Evolutionary conservation across 2,888 invertebrate genomes (phyloP).

Genomic region (Ctena decussata): DNA sequence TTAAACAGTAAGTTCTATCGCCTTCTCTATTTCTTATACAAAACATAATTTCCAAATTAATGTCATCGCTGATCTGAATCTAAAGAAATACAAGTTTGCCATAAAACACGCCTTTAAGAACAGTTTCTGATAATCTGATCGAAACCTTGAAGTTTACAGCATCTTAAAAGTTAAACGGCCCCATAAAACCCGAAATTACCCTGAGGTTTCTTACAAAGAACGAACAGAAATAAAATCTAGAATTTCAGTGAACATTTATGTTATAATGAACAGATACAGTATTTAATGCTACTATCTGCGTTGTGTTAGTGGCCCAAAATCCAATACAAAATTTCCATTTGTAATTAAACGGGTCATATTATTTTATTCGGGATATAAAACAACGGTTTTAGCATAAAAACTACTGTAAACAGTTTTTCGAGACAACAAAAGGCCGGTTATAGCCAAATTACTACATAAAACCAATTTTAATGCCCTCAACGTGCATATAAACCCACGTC

Average conservation of each 20-base stretch:
- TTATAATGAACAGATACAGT: constrained; percentile 48
- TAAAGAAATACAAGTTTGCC: background rate
- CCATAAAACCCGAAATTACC: constrained; percentile 37
- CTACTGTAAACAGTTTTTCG: constrained; percentile 59
- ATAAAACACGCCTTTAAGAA: constrained; percentile 6
- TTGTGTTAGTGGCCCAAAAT: constrained; percentile 52
- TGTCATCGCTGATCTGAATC: background rate
- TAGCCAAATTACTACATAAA: constrained; percentile 58
- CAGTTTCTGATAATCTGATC: constrained; percentile 9
- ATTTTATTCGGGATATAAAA: constrained; percentile 69
- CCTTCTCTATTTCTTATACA: no score
- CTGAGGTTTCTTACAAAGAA: constrained; percentile 4
- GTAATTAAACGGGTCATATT: constrained; percentile 68
- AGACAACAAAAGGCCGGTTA: constrained; percentile 53
- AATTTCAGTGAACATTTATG: constrained; percentile 9
- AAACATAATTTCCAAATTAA: no score
- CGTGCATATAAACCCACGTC: constrained; percentile 60
- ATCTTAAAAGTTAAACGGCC: constrained; percentile 59
- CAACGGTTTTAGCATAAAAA: constrained; percentile 67
- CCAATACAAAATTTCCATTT: constrained; percentile 62
- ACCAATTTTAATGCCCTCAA: constrained; percentile 48
- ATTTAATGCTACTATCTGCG: constrained; percentile 59
- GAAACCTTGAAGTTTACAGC: constrained; percentile 41
- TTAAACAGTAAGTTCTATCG: no score
- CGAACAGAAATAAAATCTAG: background rate